Percentiles rank a stretch among this genome's conserved stretches.
phyloP scores from a whole-genome alignment of 1,140 invertebrate species.

The Solenopsis invicta region DNA sequence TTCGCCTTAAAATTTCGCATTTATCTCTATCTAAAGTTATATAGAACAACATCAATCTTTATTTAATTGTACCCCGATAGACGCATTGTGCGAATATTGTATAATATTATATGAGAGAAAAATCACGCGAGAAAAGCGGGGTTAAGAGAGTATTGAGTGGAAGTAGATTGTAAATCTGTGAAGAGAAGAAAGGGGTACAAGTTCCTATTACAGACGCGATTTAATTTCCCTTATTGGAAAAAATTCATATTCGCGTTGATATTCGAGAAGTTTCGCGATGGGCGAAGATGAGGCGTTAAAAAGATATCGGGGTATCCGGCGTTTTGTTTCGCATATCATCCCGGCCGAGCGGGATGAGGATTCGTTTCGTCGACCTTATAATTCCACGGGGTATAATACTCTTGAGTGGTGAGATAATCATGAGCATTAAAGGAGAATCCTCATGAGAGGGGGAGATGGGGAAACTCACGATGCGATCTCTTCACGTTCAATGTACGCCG shows the following conservation, averaged over 20 bases:
- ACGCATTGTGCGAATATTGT: too few relatives aligned
- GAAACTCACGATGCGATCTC: constrained; percentile 41
- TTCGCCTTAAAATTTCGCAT: too few relatives aligned
- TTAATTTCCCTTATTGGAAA: background rate
- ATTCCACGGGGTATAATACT: constrained; percentile 68
- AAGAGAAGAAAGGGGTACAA: background rate
- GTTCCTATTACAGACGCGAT: background rate
- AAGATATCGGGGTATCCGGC: constrained; percentile 18
- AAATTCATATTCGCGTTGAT: background rate
- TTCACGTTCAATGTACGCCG: constrained; percentile 36
- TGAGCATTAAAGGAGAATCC: constrained; percentile 71
- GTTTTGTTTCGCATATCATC: constrained; percentile 52
- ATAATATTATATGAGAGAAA: too few relatives aligned
- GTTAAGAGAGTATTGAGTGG: background rate
- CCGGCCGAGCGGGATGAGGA: constrained; percentile 41
- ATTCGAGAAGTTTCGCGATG: background rate
- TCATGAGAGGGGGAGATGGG: constrained; percentile 19
- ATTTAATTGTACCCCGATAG: too few relatives aligned
- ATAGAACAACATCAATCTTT: too few relatives aligned
- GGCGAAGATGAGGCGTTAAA: constrained; percentile 1
- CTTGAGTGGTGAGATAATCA: constrained; percentile 70
- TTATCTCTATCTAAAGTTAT: too few relatives aligned
- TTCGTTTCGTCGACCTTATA: constrained; percentile 73
- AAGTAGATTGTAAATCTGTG: background rate
- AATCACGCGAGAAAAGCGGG: too few relatives aligned